Conservation (phyloP, 2,888 invertebrate genomes). For the Eupithecia abbreviata region DNA sequence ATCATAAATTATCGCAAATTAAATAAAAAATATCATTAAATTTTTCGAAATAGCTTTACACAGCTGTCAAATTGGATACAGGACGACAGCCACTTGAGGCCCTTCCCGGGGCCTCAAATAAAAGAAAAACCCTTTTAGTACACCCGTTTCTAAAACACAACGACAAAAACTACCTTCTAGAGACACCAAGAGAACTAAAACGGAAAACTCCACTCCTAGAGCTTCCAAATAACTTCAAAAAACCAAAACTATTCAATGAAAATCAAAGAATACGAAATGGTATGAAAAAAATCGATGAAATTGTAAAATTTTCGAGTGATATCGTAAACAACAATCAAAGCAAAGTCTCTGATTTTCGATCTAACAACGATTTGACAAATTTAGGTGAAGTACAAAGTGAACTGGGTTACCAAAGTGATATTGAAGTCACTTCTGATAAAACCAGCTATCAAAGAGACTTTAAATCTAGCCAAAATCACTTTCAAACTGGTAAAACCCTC, state of each 20-base stretch:
- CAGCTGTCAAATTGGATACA: conserved; percentile 73
- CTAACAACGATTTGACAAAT: neutral
- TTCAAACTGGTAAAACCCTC: neutral
- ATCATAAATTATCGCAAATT: neutral
- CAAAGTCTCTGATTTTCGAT: neutral
- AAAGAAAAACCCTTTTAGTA: conserved; percentile 68
- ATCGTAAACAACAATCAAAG: conserved; percentile 13
- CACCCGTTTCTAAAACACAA: conserved; percentile 60
- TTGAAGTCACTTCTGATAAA: neutral
- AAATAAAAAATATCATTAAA: neutral
- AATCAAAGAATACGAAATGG: conserved; percentile 29
- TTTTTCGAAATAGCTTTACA: conserved; percentile 6
- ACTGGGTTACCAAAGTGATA: neutral
- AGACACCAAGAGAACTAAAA: conserved; percentile 73
- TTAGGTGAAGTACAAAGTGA: conserved; percentile 16
- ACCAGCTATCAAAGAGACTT: neutral
- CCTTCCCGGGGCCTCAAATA: conserved; percentile 68
- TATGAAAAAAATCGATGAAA: conserved; percentile 27
- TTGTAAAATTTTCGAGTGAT: conserved; percentile 13
- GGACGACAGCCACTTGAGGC: conserved; percentile 59
- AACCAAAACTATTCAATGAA: conserved; percentile 61
- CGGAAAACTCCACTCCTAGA: conserved; percentile 67
- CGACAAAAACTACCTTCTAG: conserved; percentile 65
- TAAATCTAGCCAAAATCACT: neutral
- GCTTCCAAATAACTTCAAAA: conserved; percentile 67